phyloP scores from a whole-genome alignment of 2,797 vertebrate genomes.

The Leptoclinus maculatus region DNA sequence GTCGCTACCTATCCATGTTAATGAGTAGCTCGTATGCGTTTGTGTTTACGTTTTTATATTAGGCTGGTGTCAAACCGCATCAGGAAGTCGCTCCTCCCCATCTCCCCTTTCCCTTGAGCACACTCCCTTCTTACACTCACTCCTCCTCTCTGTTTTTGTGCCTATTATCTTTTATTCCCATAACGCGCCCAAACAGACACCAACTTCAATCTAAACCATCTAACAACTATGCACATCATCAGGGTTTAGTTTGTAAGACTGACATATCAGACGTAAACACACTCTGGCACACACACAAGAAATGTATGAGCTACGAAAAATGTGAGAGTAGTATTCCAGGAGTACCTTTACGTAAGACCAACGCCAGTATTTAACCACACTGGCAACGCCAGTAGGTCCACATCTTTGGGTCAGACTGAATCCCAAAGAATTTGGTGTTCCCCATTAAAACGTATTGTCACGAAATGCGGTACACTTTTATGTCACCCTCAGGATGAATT shows the following conservation, averaged over 20 bases:
- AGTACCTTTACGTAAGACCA: background rate
- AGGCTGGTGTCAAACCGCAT: slow-evolving; percentile 50
- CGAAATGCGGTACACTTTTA: background rate
- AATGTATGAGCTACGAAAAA: background rate
- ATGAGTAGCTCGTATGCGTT: slow-evolving; percentile 3
- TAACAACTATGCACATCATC: slow-evolving; percentile 14
- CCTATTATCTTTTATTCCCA: slow-evolving; percentile 28
- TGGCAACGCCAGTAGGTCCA: background rate
- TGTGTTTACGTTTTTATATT: slow-evolving; percentile 50
- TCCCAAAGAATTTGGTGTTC: background rate
- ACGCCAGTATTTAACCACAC: too few relatives aligned
- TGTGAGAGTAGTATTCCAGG: background rate
- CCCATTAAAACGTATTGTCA: background rate
- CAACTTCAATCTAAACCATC: slow-evolving; percentile 3
- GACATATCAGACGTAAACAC: background rate
- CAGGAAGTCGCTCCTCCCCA: slow-evolving; percentile 31
- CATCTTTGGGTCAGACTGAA: background rate
- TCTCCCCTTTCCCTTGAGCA: slow-evolving; percentile 28
- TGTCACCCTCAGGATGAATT: background rate
- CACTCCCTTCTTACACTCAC: background rate
- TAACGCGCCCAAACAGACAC: slow-evolving; percentile 7
- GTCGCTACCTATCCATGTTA: slow-evolving; percentile 17
- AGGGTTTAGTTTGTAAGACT: background rate
- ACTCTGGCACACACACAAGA: background rate
- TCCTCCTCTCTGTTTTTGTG: slow-evolving; percentile 5